A percentile compares a stretch with the other conserved stretches of the same genome.
phyloP scores from a whole-genome alignment of 2,113 vertebrate genomes.

The Speoplatyrhinus poulsoni region DNA sequence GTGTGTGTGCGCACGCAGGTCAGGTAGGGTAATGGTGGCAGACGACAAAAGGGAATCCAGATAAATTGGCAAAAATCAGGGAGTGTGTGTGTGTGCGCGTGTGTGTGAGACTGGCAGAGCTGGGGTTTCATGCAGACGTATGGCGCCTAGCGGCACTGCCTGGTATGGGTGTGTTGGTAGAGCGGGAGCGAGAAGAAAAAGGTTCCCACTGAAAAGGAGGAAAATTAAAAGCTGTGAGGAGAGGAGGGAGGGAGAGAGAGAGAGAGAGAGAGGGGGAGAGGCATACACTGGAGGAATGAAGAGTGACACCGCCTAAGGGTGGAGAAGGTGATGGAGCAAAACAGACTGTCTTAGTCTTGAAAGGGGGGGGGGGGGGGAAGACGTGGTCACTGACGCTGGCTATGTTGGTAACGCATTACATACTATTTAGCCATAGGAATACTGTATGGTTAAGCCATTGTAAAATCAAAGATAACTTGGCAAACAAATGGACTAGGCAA shows the following conservation, averaged over 20 bases:
- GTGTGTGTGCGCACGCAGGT: conserved; percentile 48
- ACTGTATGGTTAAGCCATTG: too few species aligned
- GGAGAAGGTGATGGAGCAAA: conserved; percentile 4
- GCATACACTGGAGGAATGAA: conserved; percentile 1
- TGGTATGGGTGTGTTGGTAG: conserved; percentile 18
- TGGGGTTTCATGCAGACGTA: conserved; percentile 39
- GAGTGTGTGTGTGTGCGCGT: conserved; percentile 28
- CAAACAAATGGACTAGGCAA: too few species aligned
- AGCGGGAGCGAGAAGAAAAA: not conserved
- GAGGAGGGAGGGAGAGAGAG: not conserved
- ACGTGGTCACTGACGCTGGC: not conserved
- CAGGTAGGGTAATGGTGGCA: conserved; percentile 61
- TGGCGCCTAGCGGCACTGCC: conserved; percentile 58
- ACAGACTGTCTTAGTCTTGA: not conserved
- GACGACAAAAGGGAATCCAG: conserved; percentile 60
- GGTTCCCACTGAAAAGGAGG: not conserved
- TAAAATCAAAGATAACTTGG: too few species aligned
- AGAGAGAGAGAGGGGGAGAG: not conserved
- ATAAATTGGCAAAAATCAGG: conserved; percentile 51
- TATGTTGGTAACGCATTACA: too few species aligned
- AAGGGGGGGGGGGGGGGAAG: not conserved
- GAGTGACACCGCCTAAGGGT: not conserved
- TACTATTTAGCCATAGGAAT: too few species aligned
- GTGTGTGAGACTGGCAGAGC: conserved; percentile 44
- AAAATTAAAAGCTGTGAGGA: not conserved